Percentiles rank a stretch among this genome's conserved stretches.
Conservation (phyloP, 2,113 vertebrate genomes). For the Tragulus kanchil region DNA sequence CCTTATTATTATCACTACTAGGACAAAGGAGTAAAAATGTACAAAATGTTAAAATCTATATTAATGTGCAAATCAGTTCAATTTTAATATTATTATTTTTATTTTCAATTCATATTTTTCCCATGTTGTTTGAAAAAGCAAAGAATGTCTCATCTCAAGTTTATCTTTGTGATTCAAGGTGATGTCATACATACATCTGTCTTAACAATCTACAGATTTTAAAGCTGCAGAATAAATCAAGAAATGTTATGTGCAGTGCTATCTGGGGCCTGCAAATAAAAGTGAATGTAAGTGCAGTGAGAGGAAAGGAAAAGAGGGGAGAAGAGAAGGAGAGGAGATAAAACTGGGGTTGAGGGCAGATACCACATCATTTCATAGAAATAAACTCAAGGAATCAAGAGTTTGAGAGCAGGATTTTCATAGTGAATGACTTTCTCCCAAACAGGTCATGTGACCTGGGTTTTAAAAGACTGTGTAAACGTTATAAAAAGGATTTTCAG, state of each 20-base stretch:
- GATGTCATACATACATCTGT: background rate
- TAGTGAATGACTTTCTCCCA: background rate
- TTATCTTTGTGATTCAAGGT: background rate
- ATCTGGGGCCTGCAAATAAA: background rate
- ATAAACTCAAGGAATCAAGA: background rate
- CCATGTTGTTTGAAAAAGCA: background rate
- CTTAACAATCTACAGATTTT: constrained; percentile 1
- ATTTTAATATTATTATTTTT: background rate
- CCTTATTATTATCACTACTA: background rate
- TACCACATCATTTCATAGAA: background rate
- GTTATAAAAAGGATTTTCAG: constrained; percentile 1
- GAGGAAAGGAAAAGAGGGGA: background rate
- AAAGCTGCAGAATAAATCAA: background rate
- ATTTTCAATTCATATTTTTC: background rate
- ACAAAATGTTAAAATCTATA: background rate
- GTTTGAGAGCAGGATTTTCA: background rate
- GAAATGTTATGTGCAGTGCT: background rate
- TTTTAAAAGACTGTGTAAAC: background rate
- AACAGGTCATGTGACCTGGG: background rate
- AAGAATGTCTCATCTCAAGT: background rate
- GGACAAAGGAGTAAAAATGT: background rate
- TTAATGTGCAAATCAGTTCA: background rate
- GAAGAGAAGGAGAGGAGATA: background rate
- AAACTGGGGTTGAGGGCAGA: too few relatives aligned
- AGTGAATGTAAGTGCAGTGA: background rate